phyloP scores from a whole-genome alignment of 2,113 vertebrate species.

The Mus pahari region DNA sequence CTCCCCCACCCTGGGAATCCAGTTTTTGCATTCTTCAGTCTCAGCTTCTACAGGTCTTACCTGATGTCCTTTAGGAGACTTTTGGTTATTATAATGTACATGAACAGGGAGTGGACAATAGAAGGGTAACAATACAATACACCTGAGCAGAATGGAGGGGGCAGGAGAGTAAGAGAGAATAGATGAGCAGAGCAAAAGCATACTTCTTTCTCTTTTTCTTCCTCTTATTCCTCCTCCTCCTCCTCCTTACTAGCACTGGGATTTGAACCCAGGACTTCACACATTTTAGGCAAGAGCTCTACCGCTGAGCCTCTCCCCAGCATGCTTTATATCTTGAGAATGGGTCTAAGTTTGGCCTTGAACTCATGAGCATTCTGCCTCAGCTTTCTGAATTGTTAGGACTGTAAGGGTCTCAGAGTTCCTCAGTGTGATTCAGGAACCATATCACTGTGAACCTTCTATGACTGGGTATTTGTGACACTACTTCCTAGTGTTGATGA shows the following conservation, averaged over 20 bases:
- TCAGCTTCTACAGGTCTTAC: background rate
- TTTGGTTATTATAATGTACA: background rate
- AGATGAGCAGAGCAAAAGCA: background rate
- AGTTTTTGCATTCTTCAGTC: background rate
- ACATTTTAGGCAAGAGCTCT: background rate
- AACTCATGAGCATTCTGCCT: background rate
- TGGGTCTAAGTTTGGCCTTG: background rate
- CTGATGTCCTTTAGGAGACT: background rate
- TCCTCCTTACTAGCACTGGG: background rate
- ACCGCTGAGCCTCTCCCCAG: background rate
- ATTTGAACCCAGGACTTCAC: background rate
- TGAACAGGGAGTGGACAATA: background rate
- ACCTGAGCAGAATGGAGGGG: background rate
- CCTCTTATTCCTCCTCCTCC: fast-evolving
- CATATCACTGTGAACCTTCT: background rate
- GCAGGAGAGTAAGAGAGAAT: background rate
- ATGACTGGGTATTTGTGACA: too few species aligned
- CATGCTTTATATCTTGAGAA: background rate
- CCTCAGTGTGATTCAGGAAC: background rate
- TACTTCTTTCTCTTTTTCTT: background rate
- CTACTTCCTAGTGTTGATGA: background rate
- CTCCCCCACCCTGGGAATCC: background rate
- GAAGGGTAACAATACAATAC: background rate
- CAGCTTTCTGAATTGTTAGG: background rate
- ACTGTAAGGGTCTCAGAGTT: background rate